phyloP scores from a whole-genome alignment of 2,797 vertebrate genomes.

The Lepus townsendii region DNA sequence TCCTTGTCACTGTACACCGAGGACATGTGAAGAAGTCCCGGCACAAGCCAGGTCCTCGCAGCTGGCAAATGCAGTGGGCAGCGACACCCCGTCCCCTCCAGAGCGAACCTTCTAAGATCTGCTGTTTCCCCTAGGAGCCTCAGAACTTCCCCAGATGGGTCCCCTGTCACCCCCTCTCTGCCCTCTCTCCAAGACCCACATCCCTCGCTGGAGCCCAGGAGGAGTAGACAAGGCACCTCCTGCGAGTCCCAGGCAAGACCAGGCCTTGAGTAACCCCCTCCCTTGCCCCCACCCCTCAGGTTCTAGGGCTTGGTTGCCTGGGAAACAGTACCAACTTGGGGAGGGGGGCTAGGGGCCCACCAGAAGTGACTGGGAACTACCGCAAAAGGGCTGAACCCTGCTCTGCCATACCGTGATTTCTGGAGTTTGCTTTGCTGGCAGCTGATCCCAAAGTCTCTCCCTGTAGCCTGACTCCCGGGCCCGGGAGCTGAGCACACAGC shows the following conservation, averaged over 20 bases:
- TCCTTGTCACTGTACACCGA: not conserved
- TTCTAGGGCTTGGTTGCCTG: not conserved
- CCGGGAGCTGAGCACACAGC: not conserved
- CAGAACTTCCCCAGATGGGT: not conserved
- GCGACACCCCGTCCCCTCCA: rapidly evolving
- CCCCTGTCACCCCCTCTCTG: not conserved
- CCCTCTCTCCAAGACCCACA: not conserved
- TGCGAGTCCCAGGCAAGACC: not conserved
- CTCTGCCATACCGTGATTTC: not conserved
- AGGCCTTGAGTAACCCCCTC: too few relatives aligned
- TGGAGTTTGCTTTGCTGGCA: not conserved
- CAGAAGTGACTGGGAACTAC: not conserved
- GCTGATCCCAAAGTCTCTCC: not conserved
- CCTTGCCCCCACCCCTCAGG: rapidly evolving
- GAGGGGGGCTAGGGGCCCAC: rapidly evolving
- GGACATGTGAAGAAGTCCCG: not conserved
- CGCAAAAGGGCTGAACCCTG: not conserved
- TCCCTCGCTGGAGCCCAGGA: not conserved
- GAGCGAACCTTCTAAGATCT: rapidly evolving
- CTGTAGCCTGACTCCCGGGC: not conserved
- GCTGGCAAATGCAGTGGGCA: not conserved
- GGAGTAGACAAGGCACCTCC: not conserved
- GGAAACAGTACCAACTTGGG: not conserved
- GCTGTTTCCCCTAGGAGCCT: not conserved
- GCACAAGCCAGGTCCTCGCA: not conserved